Evolutionary conservation across 2,888 invertebrate genomes (phyloP).

Genomic region (Salticus scenicus): DNA sequence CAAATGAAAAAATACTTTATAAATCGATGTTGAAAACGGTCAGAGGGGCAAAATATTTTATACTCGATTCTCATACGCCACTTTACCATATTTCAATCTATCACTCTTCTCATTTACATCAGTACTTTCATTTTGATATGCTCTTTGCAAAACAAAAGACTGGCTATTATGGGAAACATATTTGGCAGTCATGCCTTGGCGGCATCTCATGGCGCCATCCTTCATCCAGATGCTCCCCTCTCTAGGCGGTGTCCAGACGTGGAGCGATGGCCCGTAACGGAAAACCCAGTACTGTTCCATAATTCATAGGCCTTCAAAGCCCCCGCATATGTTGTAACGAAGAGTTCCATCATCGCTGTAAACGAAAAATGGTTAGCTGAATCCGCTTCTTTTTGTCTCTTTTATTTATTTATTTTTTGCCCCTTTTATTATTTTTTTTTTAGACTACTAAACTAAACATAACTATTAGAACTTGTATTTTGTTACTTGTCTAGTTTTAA

Average conservation of each 20-base stretch:
- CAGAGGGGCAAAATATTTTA: too few relatives aligned
- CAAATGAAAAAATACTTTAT: too few relatives aligned
- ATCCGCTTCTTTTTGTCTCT: neutral
- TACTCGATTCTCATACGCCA: too few relatives aligned
- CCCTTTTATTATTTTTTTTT: too few relatives aligned
- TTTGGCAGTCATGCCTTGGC: slow-evolving; percentile 23
- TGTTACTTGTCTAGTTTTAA: too few relatives aligned
- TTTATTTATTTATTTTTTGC: too few relatives aligned
- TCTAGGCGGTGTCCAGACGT: slow-evolving; percentile 35
- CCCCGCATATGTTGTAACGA: slow-evolving; percentile 61
- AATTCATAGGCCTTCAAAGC: slow-evolving; percentile 57
- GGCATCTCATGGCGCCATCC: slow-evolving; percentile 39
- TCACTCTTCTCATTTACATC: slow-evolving; percentile 7
- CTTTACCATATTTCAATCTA: neutral
- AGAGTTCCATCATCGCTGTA: slow-evolving; percentile 53
- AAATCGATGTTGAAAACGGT: too few relatives aligned
- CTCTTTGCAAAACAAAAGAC: slow-evolving; percentile 4
- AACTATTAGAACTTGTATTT: too few relatives aligned
- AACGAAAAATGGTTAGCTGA: neutral
- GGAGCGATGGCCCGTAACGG: slow-evolving; percentile 57
- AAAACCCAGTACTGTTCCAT: slow-evolving; percentile 47
- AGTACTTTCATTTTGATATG: neutral
- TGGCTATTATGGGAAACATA: slow-evolving; percentile 24
- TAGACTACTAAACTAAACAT: too few relatives aligned
- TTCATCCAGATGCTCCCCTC: slow-evolving; percentile 5